Conservation (phyloP, 2,113 vertebrate genomes). For the Struthidea cinerea region DNA sequence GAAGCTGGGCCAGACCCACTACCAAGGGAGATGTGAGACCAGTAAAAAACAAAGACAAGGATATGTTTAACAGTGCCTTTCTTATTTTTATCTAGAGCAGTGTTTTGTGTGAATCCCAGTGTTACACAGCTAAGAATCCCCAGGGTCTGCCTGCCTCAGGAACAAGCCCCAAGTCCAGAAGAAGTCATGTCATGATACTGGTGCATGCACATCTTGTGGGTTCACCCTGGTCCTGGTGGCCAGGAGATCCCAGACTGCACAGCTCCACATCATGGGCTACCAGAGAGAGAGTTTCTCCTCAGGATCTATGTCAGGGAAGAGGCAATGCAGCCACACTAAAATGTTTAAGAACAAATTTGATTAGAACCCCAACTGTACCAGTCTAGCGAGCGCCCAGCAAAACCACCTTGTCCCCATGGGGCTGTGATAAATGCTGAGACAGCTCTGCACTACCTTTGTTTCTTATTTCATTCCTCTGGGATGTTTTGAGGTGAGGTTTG, state of each 20-base stretch:
- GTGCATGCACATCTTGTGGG: accelerated
- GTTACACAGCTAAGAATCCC: not conserved
- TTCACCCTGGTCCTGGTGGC: not conserved
- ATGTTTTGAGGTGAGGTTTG: not conserved
- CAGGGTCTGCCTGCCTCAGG: not conserved
- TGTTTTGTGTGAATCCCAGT: not conserved
- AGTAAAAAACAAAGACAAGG: not conserved
- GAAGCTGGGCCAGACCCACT: not conserved
- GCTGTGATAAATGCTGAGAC: not conserved
- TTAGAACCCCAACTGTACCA: not conserved
- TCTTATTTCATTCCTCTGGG: not conserved
- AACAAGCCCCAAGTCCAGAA: not conserved
- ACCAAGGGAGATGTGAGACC: not conserved
- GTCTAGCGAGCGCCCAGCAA: not conserved
- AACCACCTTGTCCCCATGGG: not conserved
- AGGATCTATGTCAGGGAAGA: not conserved
- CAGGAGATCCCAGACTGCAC: not conserved
- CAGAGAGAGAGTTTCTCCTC: not conserved
- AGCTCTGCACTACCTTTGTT: not conserved
- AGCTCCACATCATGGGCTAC: not conserved
- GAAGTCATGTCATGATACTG: not conserved
- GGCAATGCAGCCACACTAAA: not conserved
- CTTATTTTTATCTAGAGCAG: not conserved
- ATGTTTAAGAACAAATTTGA: not conserved
- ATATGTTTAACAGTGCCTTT: not conserved